Evolutionary conservation across 1,140 invertebrate species (phyloP), one percentile per base, ranked within the genome.

Genomic region (Tigriopus japonicus): DNA sequence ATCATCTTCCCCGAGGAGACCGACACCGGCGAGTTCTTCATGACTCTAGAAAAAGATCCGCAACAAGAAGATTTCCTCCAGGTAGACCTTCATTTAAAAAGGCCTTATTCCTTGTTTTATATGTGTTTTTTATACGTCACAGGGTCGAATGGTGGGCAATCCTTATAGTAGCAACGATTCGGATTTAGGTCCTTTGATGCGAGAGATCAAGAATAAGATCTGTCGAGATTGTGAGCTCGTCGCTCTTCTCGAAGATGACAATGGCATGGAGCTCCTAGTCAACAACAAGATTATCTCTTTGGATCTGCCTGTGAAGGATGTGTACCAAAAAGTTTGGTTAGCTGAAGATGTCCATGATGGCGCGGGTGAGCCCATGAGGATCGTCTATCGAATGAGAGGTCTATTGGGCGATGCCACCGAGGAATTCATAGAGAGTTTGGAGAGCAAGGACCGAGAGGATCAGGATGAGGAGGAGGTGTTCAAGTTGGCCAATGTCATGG

Each of bases 1-100:
- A 93, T 96, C 59, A 97, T 98, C 63, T 91, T 93, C 72, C 92
- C 93, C 0, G 92, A 97, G 71, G 92, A 96, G 71, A 95, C 93
- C 68, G 92, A 96, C 70, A 82, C 93, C 14, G 87, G 86, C 0
- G 93, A 97, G 74, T 98, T 98, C 72, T 92, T 91, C 72, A 78
- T 98, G 43, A 90, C 87, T 0, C 75, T 98, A 14, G 94, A 98
- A 68, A 98, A 98, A 70, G 94, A 98, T 78, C 86, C 91, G 0
- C 92, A 96, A 68, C 94, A 98, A 69, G 94, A 98, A 75, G 94
- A 98, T 72, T 98, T 97, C 72, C 77, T 98, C 62, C 89, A 90
- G 73, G 82, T 82, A 65, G 52, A 62, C 1, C 3, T 49, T 49
- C 19, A 17, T 6, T 5, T 49, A 17, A 2, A 12, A 2, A 49